Base-by-base conservation (phyloP, 2,888 invertebrate genomes). In the Argynnis bischoffii region DNA sequence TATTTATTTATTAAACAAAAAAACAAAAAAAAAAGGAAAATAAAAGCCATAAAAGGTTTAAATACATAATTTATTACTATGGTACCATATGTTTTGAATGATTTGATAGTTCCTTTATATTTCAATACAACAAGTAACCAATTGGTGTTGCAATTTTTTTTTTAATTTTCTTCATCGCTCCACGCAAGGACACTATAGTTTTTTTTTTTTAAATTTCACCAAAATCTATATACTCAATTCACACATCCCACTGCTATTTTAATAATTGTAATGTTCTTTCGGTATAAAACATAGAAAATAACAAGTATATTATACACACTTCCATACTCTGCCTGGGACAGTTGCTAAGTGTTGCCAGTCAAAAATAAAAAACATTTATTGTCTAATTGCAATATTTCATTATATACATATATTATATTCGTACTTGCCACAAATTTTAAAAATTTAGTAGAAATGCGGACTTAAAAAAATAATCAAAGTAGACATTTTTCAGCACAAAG, bases 31-130 rank as follows among this genome's bases (percentile, higher is more conserved):
- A 53, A 6, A 56, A 11, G 18, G 2, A 46, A 31, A 67, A 63
- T 65, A 21, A 71, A 69, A 71, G 21, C 11, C 63, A 16, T 53
- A 21, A 53, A 57, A 18, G 53, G 69, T 88, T 92, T 92, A 90
- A 91, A 91, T 92, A 92, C 90, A 91, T 92, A 91, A 92, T 92
- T 92, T 92, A 92, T 92, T 91, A 84, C 87, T 91, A 92, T 92
- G 87, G 89, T 92, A 92, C 91, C 68, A 70, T 56, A 82, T 87
- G 85, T 86, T 85, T 80, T 82, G 83, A 89, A 90, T 89, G 90
- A 88, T 88, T 85, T 85, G 79, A 75, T 75, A 74, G 77, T 74
- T 74, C 70, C 72, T 69, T 76, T 75, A 70, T 71, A 55, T 14
- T 60, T 69, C 66, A 75, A 74, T 72, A 74, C 74, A 78, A 74